Conservation (phyloP, 2,797 vertebrate genomes). For the Ctenopoma multispine region DNA sequence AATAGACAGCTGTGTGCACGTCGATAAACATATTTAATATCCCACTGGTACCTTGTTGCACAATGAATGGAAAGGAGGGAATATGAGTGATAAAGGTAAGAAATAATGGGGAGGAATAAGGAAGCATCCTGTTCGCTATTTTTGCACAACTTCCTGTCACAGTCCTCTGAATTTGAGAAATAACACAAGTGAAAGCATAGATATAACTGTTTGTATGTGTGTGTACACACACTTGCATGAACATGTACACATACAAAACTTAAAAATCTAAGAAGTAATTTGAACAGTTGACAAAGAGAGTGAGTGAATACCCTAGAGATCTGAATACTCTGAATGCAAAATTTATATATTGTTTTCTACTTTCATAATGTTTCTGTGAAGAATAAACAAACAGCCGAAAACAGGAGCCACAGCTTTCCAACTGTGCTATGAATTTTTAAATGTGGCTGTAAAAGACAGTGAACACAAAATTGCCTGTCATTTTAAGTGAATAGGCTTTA, state of each 20-base stretch:
- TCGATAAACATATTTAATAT: constrained; percentile 48
- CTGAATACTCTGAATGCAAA: not conserved
- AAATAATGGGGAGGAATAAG: constrained; percentile 64
- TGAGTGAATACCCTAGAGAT: not conserved
- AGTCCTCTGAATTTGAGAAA: constrained; percentile 65
- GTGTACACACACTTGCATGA: too few species aligned
- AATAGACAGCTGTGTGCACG: not conserved
- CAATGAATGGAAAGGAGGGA: constrained; percentile 70
- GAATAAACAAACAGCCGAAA: not conserved
- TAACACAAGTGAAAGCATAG: constrained; percentile 34
- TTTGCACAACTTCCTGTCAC: constrained; percentile 78
- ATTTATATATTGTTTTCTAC: not conserved
- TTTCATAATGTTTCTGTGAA: not conserved
- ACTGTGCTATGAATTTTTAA: not conserved
- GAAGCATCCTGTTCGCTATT: constrained; percentile 70
- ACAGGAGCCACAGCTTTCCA: not conserved
- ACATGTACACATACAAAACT: not conserved
- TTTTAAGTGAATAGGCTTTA: not conserved
- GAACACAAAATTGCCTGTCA: not conserved
- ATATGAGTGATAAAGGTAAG: constrained; percentile 47
- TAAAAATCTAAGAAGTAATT: too few species aligned
- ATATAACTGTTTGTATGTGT: not conserved
- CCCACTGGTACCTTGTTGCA: constrained; percentile 51
- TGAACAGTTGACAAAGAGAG: constrained; percentile 29
- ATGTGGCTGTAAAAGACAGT: not conserved